Evolutionary conservation across 2,113 vertebrate species (phyloP).

Genomic region (Verasper variegatus): DNA sequence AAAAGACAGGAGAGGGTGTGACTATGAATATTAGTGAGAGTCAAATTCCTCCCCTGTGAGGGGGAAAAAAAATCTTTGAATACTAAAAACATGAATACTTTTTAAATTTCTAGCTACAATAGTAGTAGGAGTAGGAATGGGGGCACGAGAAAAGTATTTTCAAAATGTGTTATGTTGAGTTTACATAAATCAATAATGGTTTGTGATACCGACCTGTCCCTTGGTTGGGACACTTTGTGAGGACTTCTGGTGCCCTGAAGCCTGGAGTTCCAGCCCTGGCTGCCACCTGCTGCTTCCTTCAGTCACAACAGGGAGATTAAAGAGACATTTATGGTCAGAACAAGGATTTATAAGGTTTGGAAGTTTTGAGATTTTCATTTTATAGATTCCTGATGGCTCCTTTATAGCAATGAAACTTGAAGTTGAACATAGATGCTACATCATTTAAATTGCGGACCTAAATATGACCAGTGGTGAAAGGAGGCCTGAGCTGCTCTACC

Average conservation of each 20-base stretch:
- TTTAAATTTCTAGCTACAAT: too few species aligned
- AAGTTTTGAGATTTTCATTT: too few species aligned
- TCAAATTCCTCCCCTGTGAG: background rate
- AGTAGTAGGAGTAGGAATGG: background rate
- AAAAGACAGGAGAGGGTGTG: background rate
- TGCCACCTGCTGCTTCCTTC: constrained; percentile 89
- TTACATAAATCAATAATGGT: background rate
- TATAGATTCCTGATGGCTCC: background rate
- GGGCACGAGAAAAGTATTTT: too few species aligned
- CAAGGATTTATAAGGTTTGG: background rate
- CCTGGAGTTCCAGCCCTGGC: constrained; percentile 96
- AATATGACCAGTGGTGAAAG: background rate
- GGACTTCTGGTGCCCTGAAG: constrained; percentile 96
- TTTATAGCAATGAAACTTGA: background rate
- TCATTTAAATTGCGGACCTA: background rate
- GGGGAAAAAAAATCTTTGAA: background rate
- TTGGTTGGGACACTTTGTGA: constrained; percentile 94
- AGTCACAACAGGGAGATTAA: constrained; percentile 9
- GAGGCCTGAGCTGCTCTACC: too few species aligned
- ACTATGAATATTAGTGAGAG: background rate
- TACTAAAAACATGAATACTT: background rate
- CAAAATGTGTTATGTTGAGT: background rate
- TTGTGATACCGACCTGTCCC: constrained; percentile 86
- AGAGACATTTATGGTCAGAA: background rate
- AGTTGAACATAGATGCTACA: background rate